Percentiles rank a stretch among this genome's conserved stretches.
Conservation (phyloP, 2,113 vertebrate genomes). For the Sclerurus mexicanus region DNA sequence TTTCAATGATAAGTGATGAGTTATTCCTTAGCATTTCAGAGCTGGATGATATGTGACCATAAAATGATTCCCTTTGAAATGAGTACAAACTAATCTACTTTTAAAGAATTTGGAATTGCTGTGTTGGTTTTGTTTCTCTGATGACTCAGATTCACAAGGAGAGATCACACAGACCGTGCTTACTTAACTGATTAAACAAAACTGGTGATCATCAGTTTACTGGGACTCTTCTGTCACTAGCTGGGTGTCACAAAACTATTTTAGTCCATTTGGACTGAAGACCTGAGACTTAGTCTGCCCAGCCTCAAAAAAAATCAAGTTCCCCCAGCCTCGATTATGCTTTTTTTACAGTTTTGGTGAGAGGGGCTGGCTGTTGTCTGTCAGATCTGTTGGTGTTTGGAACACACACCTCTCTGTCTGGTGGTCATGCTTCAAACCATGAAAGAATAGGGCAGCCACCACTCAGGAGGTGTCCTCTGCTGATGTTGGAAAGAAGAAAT, state of each 20-base stretch:
- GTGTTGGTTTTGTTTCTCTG: neutral
- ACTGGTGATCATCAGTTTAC: neutral
- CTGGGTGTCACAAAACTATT: rapidly evolving
- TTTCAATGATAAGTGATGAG: neutral
- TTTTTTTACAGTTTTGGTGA: neutral
- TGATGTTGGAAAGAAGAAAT: neutral
- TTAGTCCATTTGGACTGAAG: neutral
- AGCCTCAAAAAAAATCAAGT: neutral
- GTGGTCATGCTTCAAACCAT: neutral
- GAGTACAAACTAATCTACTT: neutral
- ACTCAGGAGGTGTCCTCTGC: rapidly evolving
- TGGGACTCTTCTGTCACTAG: neutral
- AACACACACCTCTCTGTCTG: rapidly evolving
- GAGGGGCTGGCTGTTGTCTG: neutral
- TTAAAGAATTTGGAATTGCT: neutral
- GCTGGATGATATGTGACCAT: neutral
- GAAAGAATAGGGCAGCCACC: rapidly evolving
- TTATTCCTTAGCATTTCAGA: neutral
- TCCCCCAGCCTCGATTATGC: neutral
- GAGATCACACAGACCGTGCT: neutral
- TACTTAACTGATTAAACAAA: neutral
- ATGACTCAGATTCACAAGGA: neutral
- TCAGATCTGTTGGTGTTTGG: neutral
- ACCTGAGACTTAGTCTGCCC: neutral
- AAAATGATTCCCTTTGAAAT: neutral